Percentiles rank a stretch among this genome's conserved stretches.
phyloP scores from a whole-genome alignment of 2,888 invertebrate genomes.

The Phalangium opilio region DNA sequence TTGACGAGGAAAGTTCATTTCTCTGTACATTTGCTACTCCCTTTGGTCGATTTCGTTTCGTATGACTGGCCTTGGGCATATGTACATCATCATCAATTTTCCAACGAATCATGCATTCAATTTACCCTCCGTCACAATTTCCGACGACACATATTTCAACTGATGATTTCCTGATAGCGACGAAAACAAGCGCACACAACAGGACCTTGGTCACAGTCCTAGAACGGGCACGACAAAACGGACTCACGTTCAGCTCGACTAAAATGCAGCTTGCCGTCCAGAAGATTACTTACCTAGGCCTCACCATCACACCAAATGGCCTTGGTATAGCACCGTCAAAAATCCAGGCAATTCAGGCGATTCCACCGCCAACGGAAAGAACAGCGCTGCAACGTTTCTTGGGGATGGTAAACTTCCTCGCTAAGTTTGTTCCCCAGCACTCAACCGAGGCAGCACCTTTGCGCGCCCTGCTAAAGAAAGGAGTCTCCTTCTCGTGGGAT shows the following conservation, averaged over 20 bases:
- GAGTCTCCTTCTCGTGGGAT: neutral
- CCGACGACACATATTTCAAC: too few relatives aligned
- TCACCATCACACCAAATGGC: constrained; percentile 6
- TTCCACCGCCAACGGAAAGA: constrained; percentile 3
- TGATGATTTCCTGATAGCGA: constrained; percentile 1
- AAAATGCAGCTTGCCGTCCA: constrained; percentile 3
- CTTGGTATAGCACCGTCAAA: constrained; percentile 7
- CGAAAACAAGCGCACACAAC: neutral
- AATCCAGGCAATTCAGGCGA: constrained; percentile 4
- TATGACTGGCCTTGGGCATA: constrained; percentile 7
- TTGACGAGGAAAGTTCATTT: constrained; percentile 3
- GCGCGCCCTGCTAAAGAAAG: neutral
- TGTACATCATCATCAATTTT: constrained; percentile 7
- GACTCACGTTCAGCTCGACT: constrained; percentile 2
- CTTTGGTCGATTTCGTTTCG: constrained; percentile 5
- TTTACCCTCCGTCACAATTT: neutral
- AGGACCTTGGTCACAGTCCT: neutral
- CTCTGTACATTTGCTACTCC: constrained; percentile 7
- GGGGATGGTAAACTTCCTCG: constrained; percentile 10
- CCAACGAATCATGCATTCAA: constrained; percentile 5
- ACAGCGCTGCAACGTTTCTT: constrained; percentile 10
- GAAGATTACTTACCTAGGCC: constrained; percentile 10
- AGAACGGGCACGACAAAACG: neutral
- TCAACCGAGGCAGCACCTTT: neutral
- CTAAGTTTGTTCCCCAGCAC: constrained; percentile 4